These are phyloP conservation scores for Fratercula arctica DNA, from an alignment of 2,797 vertebrate species.

Conservation along the genomic window DNA sequence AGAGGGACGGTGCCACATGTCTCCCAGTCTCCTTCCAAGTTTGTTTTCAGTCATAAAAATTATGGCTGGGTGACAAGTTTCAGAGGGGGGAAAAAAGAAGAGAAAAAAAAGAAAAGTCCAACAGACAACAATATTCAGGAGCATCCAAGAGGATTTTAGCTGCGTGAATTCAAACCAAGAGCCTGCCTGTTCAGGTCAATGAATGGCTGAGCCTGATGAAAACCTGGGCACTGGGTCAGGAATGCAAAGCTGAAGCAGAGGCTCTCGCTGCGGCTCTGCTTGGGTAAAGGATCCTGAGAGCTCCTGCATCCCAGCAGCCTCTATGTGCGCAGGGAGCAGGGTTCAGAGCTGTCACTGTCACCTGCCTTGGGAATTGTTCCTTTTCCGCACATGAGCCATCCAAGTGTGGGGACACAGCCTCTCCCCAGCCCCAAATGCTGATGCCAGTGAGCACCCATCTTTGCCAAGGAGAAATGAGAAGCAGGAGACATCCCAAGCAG, in stretches of 20 bases:
- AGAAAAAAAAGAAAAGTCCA: background rate
- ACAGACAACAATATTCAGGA: background rate
- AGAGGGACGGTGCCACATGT: background rate
- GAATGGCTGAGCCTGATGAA: background rate
- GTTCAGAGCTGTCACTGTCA: background rate
- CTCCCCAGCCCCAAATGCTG: rapidly evolving
- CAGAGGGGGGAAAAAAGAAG: background rate
- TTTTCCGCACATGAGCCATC: background rate
- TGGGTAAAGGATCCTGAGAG: background rate
- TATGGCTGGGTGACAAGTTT: background rate
- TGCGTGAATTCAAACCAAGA: background rate
- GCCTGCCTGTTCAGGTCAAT: background rate
- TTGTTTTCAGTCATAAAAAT: background rate
- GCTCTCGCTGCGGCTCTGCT: background rate
- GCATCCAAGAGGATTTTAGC: background rate
- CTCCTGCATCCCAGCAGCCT: background rate
- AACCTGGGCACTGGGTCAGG: background rate
- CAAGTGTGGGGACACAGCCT: rapidly evolving
- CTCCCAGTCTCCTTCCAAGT: background rate
- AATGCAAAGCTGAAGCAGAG: background rate
- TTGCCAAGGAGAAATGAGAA: background rate
- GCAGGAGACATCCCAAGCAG: background rate
- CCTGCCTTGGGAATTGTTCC: background rate
- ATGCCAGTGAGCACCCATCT: rapidly evolving
- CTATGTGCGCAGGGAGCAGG: rapidly evolving